Evolutionary conservation across 2,888 invertebrate genomes (phyloP).

Genomic region (Xanthorhoe spadicearia): DNA sequence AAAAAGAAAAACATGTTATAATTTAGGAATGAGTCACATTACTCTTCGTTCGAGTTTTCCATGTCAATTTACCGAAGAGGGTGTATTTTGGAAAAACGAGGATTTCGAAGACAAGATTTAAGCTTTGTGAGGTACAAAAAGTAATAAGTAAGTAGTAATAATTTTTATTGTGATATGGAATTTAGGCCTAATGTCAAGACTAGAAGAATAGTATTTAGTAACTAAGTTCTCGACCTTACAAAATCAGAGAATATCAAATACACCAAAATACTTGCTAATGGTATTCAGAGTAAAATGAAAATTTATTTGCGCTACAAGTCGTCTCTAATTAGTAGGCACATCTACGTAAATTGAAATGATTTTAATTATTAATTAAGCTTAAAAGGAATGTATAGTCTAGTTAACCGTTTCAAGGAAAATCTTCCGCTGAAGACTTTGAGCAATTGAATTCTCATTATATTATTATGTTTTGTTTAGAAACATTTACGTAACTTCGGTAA

Average conservation of each 20-base stretch:
- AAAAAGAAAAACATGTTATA: too few species aligned
- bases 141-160: too few species aligned
- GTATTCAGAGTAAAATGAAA: not conserved
- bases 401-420: not conserved
- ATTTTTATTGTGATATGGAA: too few species aligned
- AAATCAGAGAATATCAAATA: not conserved
- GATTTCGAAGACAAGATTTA: too few species aligned
- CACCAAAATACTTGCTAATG: not conserved
- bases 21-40: too few species aligned
- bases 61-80: too few species aligned
- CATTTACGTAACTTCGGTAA: not conserved
- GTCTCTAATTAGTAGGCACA: conserved; percentile 1
- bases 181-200: too few species aligned
- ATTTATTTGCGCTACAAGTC: not conserved
- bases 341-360: not conserved
- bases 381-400: not conserved
- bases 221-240: not conserved
- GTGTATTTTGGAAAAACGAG: too few species aligned
- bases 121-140: too few species aligned
- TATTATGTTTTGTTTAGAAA: not conserved
- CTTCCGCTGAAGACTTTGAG: not conserved
- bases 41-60: too few species aligned
- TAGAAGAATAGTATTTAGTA: not conserved
- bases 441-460: not conserved
- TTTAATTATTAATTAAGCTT: not conserved